Conservation (phyloP, 2,888 invertebrate species). For the Zonitis immaculata region DNA sequence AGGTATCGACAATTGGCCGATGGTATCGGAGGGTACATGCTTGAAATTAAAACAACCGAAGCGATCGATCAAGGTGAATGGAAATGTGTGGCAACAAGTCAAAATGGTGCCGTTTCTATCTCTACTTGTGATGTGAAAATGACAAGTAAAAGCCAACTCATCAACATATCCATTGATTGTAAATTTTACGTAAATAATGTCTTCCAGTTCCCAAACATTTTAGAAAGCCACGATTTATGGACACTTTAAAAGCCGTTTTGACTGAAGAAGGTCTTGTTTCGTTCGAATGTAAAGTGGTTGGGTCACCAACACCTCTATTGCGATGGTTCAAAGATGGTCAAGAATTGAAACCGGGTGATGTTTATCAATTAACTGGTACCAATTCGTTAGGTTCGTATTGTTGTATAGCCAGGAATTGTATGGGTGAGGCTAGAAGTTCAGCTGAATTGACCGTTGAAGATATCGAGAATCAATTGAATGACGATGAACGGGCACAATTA, state of each 20-base stretch:
- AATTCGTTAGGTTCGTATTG: conserved; percentile 87
- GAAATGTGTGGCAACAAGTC: conserved; percentile 81
- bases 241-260: conserved; percentile 80
- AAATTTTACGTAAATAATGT: too few relatives aligned
- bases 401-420: conserved; percentile 83
- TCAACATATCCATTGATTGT: too few relatives aligned
- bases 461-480: conserved; percentile 82
- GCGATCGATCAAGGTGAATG: conserved; percentile 83
- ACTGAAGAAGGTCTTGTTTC: conserved; percentile 90
- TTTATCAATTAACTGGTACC: conserved; percentile 85
- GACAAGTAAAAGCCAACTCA: conserved; percentile 70
- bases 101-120: conserved; percentile 70
- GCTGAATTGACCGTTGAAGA: conserved; percentile 87
- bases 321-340: conserved; percentile 93
- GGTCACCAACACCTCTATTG: conserved; percentile 81
- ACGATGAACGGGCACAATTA: conserved; percentile 75
- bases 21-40: conserved; percentile 74
- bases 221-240: conserved; percentile 84
- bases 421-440: conserved; percentile 83
- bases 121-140: conserved; percentile 69
- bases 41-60: conserved; percentile 71
- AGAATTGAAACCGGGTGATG: conserved; percentile 86
- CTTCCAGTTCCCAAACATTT: conserved; percentile 84
- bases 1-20: conserved; percentile 74
- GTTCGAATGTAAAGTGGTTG: conserved; percentile 90